Base-by-base conservation (phyloP, 2,888 invertebrate genomes). In the Notodonta ziczac region DNA sequence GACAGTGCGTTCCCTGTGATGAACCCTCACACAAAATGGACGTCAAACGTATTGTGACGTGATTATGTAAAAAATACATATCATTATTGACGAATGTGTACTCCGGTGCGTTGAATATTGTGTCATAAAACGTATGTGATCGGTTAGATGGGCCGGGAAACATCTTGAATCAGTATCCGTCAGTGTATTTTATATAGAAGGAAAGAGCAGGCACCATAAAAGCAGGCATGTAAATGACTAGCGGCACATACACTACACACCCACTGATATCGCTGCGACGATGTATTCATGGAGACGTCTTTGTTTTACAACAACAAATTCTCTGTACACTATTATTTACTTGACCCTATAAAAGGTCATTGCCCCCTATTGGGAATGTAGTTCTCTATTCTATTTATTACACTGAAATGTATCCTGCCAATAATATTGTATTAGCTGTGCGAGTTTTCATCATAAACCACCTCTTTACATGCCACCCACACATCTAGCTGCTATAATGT, bases 41-140 rank as follows among this genome's bases (percentile, higher is more conserved):
- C 91, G 92, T 91, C 92, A 86, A 81, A 78, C 81, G 80, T 84
- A 82, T 87, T 87, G 88, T 91, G 88, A 87, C 88, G 87, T 89
- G 91, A 91, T 91, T 91, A 90, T 90, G 85, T 90, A 90, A 91
- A 89, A 86, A 87, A 81, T 81, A 77, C 71, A 65, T 69, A 73
- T 72, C 73, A 74, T 61, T 67, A 63, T 58, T 64, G 64, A 60
- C 16, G 62, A 58, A 66, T 56, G 57, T 44, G 39, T 46, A 57
- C 51, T 62, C 58, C 66, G 60, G 66, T 66, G 64, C 57, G 62
- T 63, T 60, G 52, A 56, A 51, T 32, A 52, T 54, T 60, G 46
- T 55, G 32, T n/a, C 40, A 9, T 40, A 52, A 9, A 52, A 56
- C 35, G 42, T 13, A 56, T 44, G 2, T 56, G 32, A 56, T 55